Base-by-base conservation (phyloP, 2,797 vertebrate genomes). In the Mallotus villosus region DNA sequence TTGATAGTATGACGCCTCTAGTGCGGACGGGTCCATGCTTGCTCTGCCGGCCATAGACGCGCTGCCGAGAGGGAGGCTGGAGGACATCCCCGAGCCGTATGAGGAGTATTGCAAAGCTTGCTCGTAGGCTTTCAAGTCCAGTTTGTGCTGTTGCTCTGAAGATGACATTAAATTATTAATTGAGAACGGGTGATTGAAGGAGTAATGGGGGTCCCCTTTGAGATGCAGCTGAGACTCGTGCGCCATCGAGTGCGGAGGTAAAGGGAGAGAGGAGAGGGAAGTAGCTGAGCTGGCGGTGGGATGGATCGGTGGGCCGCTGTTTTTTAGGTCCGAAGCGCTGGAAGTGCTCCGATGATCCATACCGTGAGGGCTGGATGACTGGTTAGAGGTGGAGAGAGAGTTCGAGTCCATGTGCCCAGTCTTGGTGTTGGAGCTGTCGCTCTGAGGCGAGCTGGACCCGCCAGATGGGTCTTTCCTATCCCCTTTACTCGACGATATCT, bases 141-240 rank as follows among this genome's bases (percentile, higher is more conserved):
- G 92, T 95, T 98, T 99, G 94, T 99, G 97, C 88, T 98, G 97
- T 88, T 98, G 97, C 87, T 98, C 96, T 0, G 96, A 95, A 59
- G 97, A 96, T 17, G 97, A 98, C 97, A 98, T 99, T 84, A 99
- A 92, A 89, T 98, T 99, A 92, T 98, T 97, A 91, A 99, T 99
- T 88, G 97, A 99, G 90, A 99, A 99, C 0, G 97, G 97, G 78
- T 99, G 97, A 89, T 98, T 97, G 90, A 99, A 99, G 73, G 97
- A 94, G 84, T 98, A 99, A 87, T 98, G 97, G 24, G 96, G 95
- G 75, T 99, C 97, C 51, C 94, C 97, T 85, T 98, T 98, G 60
- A 98, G 92, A 83, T 98, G 96, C 81, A 97, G 92, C 88, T 95
- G 95, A 68, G 95, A 88, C 85, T 97, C 96, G 1, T 97, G 96